A percentile compares a stretch with the other conserved stretches of the same genome.
These are phyloP conservation scores for Perithous albicinctus DNA, from an alignment of 2,888 invertebrate species.

Conservation along the genomic window DNA sequence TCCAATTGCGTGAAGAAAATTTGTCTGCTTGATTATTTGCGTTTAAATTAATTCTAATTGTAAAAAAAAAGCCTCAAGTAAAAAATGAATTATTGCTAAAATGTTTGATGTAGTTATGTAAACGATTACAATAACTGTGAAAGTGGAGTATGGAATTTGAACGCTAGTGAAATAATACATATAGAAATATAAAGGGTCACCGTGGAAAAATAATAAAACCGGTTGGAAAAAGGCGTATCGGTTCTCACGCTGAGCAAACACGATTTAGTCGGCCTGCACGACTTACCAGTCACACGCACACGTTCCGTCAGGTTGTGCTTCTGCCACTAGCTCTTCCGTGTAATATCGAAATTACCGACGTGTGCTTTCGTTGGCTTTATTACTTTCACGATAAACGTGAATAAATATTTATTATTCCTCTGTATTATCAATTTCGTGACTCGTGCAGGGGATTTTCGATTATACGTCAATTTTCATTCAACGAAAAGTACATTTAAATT, in stretches of 20 bases:
- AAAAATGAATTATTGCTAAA: too few relatives aligned
- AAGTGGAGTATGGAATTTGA: not conserved
- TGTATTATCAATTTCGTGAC: conserved; percentile 29
- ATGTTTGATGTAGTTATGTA: not conserved
- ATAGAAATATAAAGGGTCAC: not conserved
- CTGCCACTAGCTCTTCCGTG: conserved; percentile 8
- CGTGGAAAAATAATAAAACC: conserved; percentile 38
- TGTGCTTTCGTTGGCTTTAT: conserved; percentile 43
- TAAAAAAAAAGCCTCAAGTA: too few relatives aligned
- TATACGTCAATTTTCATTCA: not conserved
- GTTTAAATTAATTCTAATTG: too few relatives aligned
- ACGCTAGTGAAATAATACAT: not conserved
- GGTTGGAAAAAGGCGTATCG: conserved; percentile 52
- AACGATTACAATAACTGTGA: not conserved
- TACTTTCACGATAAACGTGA: conserved; percentile 52
- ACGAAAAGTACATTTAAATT: too few relatives aligned
- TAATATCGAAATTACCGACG: conserved; percentile 52
- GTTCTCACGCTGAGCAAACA: conserved; percentile 60
- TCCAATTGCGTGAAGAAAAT: too few relatives aligned
- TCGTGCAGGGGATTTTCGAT: conserved; percentile 21
- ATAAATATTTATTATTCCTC: conserved; percentile 53
- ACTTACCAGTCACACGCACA: conserved; percentile 18
- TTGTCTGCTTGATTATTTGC: too few relatives aligned
- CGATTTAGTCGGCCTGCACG: conserved; percentile 30
- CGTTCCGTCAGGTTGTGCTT: conserved; percentile 4